Evolutionary conservation across 2,113 vertebrate species (phyloP).

Genomic region (Pollachius pollachius): DNA sequence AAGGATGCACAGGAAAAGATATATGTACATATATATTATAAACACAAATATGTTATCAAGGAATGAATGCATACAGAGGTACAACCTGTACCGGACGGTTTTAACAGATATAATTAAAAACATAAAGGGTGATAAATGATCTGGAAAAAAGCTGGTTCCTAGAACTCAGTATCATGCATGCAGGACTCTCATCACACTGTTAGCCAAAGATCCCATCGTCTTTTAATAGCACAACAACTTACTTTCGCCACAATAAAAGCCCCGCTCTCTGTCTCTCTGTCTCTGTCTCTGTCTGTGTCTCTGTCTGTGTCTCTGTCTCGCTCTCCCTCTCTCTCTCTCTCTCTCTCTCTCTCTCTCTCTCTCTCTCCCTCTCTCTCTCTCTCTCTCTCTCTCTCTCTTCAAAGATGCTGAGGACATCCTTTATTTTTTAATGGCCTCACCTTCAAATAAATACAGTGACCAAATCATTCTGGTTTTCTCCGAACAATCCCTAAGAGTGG

Average conservation of each 20-base stretch:
- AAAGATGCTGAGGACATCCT: background rate
- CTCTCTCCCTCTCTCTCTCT: background rate
- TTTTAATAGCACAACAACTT: background rate
- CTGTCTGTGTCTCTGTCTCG: background rate
- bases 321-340: background rate
- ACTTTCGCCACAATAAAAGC: background rate
- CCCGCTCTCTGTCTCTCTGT: background rate
- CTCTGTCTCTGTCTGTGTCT: background rate
- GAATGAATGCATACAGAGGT: too few species aligned
- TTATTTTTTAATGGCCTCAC: background rate
- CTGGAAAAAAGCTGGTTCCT: background rate
- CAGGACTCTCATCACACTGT: background rate
- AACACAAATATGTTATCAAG: too few species aligned
- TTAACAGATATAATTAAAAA: background rate
- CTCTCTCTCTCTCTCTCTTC: background rate
- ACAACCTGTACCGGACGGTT: background rate
- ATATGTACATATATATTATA: too few species aligned
- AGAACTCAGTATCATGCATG: background rate
- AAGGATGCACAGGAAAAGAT: too few species aligned
- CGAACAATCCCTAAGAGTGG: background rate
- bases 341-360: background rate
- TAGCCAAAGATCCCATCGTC: background rate
- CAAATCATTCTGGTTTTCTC: background rate
- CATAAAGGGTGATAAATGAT: background rate
- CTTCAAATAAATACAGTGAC: conserved; percentile 1